A percentile compares a stretch with the other conserved stretches of the same genome.
Conservation (phyloP, 2,113 vertebrate genomes). For the Cheirogaleus medius region DNA sequence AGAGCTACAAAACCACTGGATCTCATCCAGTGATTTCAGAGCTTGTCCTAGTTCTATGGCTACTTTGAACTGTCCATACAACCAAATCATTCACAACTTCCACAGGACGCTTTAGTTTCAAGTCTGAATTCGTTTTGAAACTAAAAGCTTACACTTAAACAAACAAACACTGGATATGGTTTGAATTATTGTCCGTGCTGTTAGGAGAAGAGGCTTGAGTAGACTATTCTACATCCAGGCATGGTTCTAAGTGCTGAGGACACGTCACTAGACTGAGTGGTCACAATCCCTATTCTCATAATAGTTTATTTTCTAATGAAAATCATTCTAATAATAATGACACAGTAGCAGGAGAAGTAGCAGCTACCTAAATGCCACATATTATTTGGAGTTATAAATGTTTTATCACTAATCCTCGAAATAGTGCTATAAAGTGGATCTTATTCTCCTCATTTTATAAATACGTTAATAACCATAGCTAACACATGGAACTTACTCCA, state of each 20-base stretch:
- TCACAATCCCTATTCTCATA: background rate
- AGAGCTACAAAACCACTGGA: background rate
- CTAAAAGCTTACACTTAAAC: background rate
- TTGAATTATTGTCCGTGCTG: background rate
- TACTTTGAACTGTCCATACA: background rate
- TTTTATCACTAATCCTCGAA: background rate
- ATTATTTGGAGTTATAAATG: conserved; percentile 1
- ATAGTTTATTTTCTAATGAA: background rate
- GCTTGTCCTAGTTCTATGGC: background rate
- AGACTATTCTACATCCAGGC: background rate
- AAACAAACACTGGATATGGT: background rate
- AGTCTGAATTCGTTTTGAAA: background rate
- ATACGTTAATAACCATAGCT: background rate
- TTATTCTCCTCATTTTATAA: background rate
- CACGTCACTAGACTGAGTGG: background rate
- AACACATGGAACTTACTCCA: background rate
- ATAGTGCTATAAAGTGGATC: background rate
- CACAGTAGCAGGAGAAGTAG: background rate
- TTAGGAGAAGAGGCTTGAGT: background rate
- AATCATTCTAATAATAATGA: background rate
- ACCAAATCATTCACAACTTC: background rate
- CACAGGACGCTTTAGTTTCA: background rate
- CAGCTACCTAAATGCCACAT: background rate
- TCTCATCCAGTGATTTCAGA: background rate
- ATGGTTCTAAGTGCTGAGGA: background rate